These are phyloP conservation scores for Gastrophryne carolinensis DNA, from an alignment of 2,797 vertebrate species.

Conservation along the genomic window DNA sequence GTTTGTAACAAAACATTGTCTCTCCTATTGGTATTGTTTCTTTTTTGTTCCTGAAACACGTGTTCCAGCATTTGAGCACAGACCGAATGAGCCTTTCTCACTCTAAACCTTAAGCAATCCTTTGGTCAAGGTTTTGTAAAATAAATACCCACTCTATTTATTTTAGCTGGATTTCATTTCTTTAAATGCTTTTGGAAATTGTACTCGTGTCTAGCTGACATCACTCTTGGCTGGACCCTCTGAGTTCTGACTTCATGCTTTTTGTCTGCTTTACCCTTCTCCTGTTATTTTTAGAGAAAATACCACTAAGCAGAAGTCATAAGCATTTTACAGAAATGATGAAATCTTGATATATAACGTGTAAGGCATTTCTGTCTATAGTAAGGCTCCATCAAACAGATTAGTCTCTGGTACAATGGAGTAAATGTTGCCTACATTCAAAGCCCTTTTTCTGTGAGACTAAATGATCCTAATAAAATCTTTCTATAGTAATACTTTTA, in stretches of 20 bases:
- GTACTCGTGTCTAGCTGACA: slow-evolving; percentile 38
- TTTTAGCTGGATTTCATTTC: slow-evolving; percentile 40
- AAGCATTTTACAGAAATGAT: background rate
- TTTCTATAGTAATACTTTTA: too few species aligned
- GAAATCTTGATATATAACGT: background rate
- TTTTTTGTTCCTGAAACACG: background rate
- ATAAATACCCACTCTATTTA: slow-evolving; percentile 44
- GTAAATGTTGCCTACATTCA: too few species aligned
- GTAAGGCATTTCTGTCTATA: background rate
- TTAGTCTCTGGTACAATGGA: too few species aligned
- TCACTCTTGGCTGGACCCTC: slow-evolving; percentile 31
- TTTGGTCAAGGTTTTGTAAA: slow-evolving; percentile 38
- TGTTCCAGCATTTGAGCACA: background rate
- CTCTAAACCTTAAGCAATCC: slow-evolving; percentile 39
- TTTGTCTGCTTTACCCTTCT: slow-evolving; percentile 17
- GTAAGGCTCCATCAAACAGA: too few species aligned
- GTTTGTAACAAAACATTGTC: too few species aligned
- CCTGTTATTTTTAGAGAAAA: slow-evolving; percentile 32
- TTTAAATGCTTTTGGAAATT: slow-evolving; percentile 40
- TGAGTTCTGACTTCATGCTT: slow-evolving; percentile 35
- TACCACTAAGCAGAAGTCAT: background rate
- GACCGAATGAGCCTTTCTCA: background rate
- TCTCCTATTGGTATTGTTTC: too few species aligned
- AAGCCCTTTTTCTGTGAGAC: too few species aligned
- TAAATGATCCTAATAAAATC: too few species aligned